Conservation (phyloP, 2,113 vertebrate genomes). For the Paradisaea rubra region DNA sequence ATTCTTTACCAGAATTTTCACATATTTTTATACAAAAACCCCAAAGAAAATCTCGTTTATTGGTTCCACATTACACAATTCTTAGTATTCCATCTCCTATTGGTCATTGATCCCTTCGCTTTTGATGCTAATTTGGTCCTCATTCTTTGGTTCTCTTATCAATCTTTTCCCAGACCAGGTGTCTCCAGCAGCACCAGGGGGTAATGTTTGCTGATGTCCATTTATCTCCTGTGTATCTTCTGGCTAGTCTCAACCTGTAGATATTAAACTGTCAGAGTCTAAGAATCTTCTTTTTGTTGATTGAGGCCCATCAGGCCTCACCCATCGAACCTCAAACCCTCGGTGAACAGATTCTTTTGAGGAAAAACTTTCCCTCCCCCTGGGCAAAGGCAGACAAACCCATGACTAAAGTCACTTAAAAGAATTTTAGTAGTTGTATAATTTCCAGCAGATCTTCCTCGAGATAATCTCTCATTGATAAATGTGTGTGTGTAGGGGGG, state of each 20-base stretch:
- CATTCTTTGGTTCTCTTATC: neutral
- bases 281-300: neutral
- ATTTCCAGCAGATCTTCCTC: neutral
- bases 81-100: neutral
- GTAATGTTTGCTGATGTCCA: neutral
- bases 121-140: neutral
- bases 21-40: neutral
- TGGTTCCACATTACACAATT: neutral
- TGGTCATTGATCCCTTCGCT: neutral
- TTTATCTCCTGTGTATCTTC: neutral
- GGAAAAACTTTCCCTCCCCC: neutral
- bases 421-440: neutral
- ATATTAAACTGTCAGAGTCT: neutral
- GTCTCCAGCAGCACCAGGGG: neutral
- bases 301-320: neutral
- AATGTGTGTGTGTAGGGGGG: no score
- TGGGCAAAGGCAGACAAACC: neutral
- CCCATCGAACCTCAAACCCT: neutral
- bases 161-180: neutral
- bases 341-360: neutral
- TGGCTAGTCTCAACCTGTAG: neutral
- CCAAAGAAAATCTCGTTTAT: fast-evolving
- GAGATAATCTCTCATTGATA: neutral
- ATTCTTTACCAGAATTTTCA: neutral
- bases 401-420: neutral